phyloP scores from a whole-genome alignment of 1,140 invertebrate genomes.

The Paraescarpia echinospica region DNA sequence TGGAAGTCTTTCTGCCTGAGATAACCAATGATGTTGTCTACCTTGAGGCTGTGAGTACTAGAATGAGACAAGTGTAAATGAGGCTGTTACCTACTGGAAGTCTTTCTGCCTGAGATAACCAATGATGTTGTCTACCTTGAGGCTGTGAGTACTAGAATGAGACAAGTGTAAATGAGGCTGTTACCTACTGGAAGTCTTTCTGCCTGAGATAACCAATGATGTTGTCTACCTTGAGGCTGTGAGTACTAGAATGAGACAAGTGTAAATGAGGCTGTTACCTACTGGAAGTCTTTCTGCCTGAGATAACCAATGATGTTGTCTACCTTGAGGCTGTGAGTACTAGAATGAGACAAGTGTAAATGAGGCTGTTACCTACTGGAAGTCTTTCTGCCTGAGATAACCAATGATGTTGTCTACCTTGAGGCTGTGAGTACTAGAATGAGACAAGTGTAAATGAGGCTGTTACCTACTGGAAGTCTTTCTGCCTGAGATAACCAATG shows the following conservation, averaged over 20 bases:
- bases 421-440: too few relatives aligned
- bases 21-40: constrained; percentile 90
- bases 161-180: not conserved
- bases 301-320: constrained; percentile 90
- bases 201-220: constrained; percentile 86
- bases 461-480: constrained; percentile 71
- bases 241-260: too few relatives aligned
- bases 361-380: constrained; percentile 62
- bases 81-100: constrained; percentile 64
- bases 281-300: constrained; percentile 78
- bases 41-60: constrained; percentile 89
- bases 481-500: constrained; percentile 82
- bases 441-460: not conserved
- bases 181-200: constrained; percentile 73
- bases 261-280: constrained; percentile 49
- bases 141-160: too few relatives aligned
- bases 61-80: not conserved
- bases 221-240: constrained; percentile 91
- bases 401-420: constrained; percentile 93
- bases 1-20: constrained; percentile 81
- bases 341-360: too few relatives aligned
- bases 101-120: constrained; percentile 85
- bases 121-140: constrained; percentile 92
- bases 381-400: constrained; percentile 81
- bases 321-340: constrained; percentile 89